Percentiles rank a stretch among this genome's conserved stretches.
Conservation (phyloP, 2,888 invertebrate genomes). For the Globia sparganii region DNA sequence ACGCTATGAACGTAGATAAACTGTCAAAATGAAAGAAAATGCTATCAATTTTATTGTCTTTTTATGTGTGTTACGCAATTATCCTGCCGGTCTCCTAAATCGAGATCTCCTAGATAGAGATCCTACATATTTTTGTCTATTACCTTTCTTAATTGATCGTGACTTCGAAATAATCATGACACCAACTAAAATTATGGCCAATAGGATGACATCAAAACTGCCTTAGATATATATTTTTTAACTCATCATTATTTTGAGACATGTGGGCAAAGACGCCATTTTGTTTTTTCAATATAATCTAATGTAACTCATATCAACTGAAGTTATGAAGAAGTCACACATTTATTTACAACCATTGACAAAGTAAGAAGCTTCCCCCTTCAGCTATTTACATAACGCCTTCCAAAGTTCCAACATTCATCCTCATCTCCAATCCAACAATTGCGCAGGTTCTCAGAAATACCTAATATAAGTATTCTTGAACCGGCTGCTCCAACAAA, state of each 20-base stretch:
- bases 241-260: background rate
- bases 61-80: too few relatives aligned
- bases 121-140: background rate
- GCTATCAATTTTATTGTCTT: too few relatives aligned
- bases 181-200: background rate
- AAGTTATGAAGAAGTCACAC: background rate
- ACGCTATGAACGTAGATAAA: too few relatives aligned
- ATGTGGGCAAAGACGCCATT: background rate
- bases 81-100: background rate
- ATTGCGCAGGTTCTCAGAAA: slow-evolving; percentile 27
- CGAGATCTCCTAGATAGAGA: background rate
- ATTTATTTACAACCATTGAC: background rate
- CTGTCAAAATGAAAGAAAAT: too few relatives aligned
- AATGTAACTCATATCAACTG: background rate
- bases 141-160: background rate
- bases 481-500: slow-evolving; percentile 62
- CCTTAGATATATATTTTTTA: background rate
- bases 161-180: background rate
- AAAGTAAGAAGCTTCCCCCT: background rate
- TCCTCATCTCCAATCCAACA: slow-evolving; percentile 21
- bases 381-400: slow-evolving; percentile 25
- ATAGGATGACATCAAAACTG: background rate
- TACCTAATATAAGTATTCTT: slow-evolving; percentile 63
- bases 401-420: slow-evolving; percentile 16
- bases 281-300: background rate